Evolutionary conservation across 2,797 vertebrate species (phyloP).

Genomic region (Oreochromis mossambicus): DNA sequence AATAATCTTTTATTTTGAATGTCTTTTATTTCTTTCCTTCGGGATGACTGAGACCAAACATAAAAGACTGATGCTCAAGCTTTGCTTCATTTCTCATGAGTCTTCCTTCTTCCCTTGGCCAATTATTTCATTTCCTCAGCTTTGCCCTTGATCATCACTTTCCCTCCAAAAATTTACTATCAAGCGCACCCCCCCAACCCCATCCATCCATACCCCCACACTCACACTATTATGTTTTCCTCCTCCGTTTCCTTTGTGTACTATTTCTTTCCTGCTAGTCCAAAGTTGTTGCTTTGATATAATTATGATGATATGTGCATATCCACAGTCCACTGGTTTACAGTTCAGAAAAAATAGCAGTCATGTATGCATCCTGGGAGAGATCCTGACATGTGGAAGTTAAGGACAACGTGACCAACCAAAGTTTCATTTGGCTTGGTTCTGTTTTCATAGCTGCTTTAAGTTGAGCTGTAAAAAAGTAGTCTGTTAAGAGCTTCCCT

Average conservation of each 20-base stretch:
- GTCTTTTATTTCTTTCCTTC: background rate
- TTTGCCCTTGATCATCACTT: background rate
- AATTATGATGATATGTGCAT: background rate
- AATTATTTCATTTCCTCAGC: background rate
- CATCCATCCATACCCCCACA: background rate
- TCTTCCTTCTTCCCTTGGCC: background rate
- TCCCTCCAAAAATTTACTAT: background rate
- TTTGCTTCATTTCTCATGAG: background rate
- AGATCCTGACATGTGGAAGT: background rate
- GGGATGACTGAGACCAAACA: background rate
- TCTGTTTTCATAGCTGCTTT: background rate
- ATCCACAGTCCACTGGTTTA: background rate
- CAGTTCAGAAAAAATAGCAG: background rate
- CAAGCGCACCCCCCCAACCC: too few species aligned
- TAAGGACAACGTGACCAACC: background rate
- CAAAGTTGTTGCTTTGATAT: background rate
- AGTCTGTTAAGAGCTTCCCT: accelerated
- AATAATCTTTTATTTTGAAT: background rate
- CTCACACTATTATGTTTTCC: background rate
- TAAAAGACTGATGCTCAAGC: constrained; percentile 16
- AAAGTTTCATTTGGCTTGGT: background rate
- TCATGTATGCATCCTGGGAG: background rate
- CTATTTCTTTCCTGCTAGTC: background rate
- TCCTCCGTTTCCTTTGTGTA: background rate
- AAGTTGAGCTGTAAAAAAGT: background rate